phyloP scores from a whole-genome alignment of 1,140 invertebrate genomes.

The Panulirus ornatus region DNA sequence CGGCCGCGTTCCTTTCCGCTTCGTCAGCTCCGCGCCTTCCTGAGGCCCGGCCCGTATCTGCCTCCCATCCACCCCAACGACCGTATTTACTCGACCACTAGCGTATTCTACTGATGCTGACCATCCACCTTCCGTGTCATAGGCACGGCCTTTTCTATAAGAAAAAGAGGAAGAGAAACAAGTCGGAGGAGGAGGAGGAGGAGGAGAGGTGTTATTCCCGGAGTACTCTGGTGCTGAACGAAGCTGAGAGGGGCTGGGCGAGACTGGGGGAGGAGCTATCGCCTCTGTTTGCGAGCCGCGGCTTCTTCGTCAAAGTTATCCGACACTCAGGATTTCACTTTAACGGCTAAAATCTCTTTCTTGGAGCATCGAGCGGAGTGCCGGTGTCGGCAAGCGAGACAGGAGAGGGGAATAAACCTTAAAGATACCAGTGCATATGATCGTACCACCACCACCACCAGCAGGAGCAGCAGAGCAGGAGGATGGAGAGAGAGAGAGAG shows the following conservation, averaged over 20 bases:
- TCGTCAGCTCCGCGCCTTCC: not conserved
- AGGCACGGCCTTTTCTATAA: no score
- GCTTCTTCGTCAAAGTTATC: conserved; percentile 68
- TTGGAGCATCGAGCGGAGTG: not conserved
- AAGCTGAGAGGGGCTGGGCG: not conserved
- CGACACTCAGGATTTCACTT: conserved; percentile 41
- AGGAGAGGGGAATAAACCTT: not conserved
- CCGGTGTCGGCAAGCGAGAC: not conserved
- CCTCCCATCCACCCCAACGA: no score
- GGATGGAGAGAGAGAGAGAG: not conserved
- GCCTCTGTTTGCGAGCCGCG: conserved; percentile 53
- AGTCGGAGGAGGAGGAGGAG: not conserved
- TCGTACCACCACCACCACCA: not conserved
- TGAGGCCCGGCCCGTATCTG: no score
- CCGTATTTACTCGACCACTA: no score
- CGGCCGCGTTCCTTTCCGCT: not conserved
- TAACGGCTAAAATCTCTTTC: conserved; percentile 61
- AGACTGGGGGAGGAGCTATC: conserved; percentile 17
- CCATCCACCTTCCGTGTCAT: no score
- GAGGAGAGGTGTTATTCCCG: no score
- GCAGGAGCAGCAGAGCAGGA: conserved; percentile 7
- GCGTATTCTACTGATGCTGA: no score
- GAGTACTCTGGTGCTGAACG: no score
- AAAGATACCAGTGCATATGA: not conserved
- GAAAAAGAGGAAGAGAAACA: no score